Percentiles rank a stretch among this genome's conserved stretches.
Evolutionary conservation across 53 echinoderm and acorn worm genomes (phyloP).

Genomic region (Glandiceps talaboti): DNA sequence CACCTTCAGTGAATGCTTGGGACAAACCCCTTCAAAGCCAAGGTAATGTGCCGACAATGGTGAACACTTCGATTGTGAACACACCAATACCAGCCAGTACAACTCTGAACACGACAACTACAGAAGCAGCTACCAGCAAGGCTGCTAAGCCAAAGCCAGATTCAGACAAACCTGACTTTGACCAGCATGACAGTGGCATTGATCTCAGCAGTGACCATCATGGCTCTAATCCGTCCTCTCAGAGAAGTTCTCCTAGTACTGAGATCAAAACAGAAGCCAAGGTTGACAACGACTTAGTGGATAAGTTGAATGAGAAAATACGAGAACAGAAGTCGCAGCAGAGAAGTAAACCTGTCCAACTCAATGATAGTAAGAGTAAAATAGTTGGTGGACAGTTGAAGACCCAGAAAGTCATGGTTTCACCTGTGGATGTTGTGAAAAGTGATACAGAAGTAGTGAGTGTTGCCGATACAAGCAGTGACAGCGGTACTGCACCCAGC

Average conservation of each 20-base stretch:
- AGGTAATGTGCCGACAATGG: neutral
- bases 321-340: constrained; percentile 9
- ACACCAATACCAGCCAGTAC: neutral
- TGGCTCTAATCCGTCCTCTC: constrained; percentile 78
- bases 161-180: constrained; percentile 14
- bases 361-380: neutral
- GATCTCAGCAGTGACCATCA: constrained; percentile 98
- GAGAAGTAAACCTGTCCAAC: neutral
- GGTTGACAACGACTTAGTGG: constrained; percentile 36
- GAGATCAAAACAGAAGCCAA: constrained; percentile 18
- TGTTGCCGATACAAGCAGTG: constrained; percentile 5
- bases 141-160: constrained; percentile 15
- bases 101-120: neutral
- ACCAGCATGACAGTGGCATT: constrained; percentile 94
- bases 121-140: constrained; percentile 1
- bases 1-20: constrained; percentile 86
- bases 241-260: constrained; percentile 74
- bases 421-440: neutral
- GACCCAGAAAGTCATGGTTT: neutral
- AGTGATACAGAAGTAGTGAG: neutral
- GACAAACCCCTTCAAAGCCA: constrained; percentile 66
- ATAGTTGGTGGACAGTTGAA: neutral
- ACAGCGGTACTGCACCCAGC: neutral
- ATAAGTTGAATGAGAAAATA: constrained; percentile 22
- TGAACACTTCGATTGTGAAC: neutral